A percentile compares a stretch with the other conserved stretches of the same genome.
These are phyloP conservation scores for Propithecus coquereli DNA, from an alignment of 2,113 vertebrate species.

Conservation along the genomic window DNA sequence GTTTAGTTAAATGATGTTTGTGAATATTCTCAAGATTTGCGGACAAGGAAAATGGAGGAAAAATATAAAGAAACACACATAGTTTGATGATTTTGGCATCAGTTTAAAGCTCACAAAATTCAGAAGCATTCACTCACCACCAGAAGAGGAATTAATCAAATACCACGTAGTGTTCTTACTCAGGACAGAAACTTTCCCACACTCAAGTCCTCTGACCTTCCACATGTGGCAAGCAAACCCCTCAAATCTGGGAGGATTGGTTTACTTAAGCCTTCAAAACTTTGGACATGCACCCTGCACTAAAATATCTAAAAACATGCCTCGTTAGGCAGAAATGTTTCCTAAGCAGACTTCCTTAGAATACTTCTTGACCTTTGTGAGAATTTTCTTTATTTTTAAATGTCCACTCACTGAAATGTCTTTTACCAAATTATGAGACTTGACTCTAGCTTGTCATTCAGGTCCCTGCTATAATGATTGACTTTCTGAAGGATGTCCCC, in stretches of 20 bases:
- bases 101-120: slow-evolving; percentile 19
- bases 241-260: neutral
- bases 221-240: neutral
- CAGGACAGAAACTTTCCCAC: neutral
- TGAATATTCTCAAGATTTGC: neutral
- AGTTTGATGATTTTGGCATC: slow-evolving; percentile 13
- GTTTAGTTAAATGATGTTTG: neutral
- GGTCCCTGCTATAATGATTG: neutral
- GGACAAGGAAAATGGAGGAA: neutral
- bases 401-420: neutral
- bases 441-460: neutral
- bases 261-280: neutral
- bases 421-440: neutral
- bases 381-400: neutral
- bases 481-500: neutral
- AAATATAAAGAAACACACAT: neutral
- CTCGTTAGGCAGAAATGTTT: neutral
- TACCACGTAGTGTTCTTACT: neutral
- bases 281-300: neutral
- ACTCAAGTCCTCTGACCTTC: neutral
- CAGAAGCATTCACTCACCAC: slow-evolving; percentile 30
- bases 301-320: slow-evolving; percentile 28
- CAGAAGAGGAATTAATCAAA: neutral
- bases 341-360: neutral
- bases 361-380: neutral